Base-by-base conservation (phyloP, 1,140 invertebrate species). In the Bombus affinis region DNA sequence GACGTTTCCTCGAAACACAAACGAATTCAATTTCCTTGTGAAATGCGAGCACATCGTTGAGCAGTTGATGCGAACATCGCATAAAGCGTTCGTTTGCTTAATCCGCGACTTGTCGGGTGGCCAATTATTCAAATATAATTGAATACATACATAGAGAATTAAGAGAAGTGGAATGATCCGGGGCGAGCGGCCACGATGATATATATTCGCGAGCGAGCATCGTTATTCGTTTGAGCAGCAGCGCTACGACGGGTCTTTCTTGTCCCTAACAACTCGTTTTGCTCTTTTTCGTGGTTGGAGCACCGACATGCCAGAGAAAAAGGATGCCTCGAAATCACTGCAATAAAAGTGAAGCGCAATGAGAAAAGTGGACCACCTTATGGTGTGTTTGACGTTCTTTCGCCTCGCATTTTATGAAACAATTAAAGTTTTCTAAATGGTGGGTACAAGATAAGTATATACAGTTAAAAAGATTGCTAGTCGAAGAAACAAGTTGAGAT, bases 41-140 rank as follows among this genome's bases (percentile, higher is more conserved):
- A 39, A 39, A 65, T 9, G 37, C 13, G 44, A n/a, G 18, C 53
- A 47, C 53, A n/a, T 28, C 39, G 42, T n/a, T 10, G 13, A 25
- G 28, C 28, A 18, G n/a, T 37, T 47, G 39, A 32, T 37, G 37
- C 39, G 72, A 35, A 70, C 53, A 37, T 66, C 77, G 74, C 66
- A 47, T 70, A 57, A 66, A 79, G 65, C 62, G 68, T 68, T 81
- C 86, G 81, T 81, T 81, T 57, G 72, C 53, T 90, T 87, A 87
- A 90, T 75, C 77, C 74, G 32, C 68, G 47, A 83, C 35, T 87
- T 39, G 83, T 76, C 83, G 39, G 85, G 81, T 88, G 89, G 84
- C 84, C 90, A 90, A 90, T 91, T 88, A 91, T 91, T 91, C 90
- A 90, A 90, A 91, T 90, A 90, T 86, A 86, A 91, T 91, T 81